phyloP scores from a whole-genome alignment of 2,113 vertebrate species.

The Sminthopsis crassicaudata region DNA sequence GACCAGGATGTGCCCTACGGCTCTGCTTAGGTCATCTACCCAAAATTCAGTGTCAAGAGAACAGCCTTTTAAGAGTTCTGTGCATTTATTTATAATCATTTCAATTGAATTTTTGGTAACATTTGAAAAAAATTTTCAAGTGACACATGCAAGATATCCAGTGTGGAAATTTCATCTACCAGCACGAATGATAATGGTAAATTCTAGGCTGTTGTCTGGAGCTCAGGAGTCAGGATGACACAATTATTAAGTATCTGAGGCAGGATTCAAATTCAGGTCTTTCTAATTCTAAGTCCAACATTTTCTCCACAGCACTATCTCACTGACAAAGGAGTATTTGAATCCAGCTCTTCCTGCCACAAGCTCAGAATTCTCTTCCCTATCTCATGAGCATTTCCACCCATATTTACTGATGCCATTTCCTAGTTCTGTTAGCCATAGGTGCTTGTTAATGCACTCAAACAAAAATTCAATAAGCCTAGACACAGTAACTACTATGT shows the following conservation, averaged over 20 bases:
- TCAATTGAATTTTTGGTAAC: background rate
- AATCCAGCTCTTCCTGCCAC: background rate
- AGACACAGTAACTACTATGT: fast-evolving
- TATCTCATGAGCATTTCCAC: no score
- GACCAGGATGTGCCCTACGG: background rate
- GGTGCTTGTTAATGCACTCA: background rate
- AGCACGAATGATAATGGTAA: background rate
- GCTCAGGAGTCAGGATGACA: background rate
- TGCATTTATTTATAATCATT: background rate
- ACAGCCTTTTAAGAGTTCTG: background rate
- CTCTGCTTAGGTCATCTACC: background rate
- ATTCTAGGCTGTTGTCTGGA: background rate
- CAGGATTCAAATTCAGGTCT: background rate
- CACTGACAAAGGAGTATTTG: background rate
- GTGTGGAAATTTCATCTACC: background rate
- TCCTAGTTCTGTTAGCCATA: background rate
- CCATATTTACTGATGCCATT: background rate
- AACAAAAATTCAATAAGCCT: background rate
- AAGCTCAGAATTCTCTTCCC: background rate
- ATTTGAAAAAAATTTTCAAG: background rate
- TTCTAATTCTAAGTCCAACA: background rate
- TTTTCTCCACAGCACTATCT: background rate
- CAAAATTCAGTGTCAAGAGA: background rate
- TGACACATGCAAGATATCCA: background rate
- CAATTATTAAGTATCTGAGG: background rate